A percentile compares a stretch with the other conserved stretches of the same genome.
Conservation (phyloP, 2,113 vertebrate species). For the Paramisgurnus dabryanus region DNA sequence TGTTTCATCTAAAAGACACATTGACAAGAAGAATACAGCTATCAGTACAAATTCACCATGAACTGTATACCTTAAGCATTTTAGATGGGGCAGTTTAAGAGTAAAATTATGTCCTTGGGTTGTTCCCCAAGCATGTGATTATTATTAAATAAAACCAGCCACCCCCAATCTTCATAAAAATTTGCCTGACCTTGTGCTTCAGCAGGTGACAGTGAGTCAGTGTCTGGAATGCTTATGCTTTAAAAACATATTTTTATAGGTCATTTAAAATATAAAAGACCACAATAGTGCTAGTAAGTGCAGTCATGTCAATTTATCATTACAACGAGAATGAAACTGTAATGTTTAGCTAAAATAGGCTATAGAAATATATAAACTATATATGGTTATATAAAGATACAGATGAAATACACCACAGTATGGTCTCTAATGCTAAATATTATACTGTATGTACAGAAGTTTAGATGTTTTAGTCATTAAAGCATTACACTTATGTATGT, state of each 20-base stretch:
- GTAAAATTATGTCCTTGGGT: background rate
- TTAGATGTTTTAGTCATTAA: too few relatives aligned
- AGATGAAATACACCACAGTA: too few relatives aligned
- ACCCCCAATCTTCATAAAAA: background rate
- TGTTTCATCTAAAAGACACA: background rate
- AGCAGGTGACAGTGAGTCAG: background rate
- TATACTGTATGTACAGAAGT: too few relatives aligned
- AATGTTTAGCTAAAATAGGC: too few relatives aligned
- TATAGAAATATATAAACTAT: too few relatives aligned
- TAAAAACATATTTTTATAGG: background rate
- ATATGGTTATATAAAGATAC: too few relatives aligned
- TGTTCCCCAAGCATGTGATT: background rate
- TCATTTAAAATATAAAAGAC: background rate
- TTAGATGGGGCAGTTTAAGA: background rate
- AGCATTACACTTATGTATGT: too few relatives aligned
- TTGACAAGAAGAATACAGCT: background rate
- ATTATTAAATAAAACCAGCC: background rate
- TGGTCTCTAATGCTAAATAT: too few relatives aligned
- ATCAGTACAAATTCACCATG: background rate
- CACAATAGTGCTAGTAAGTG: background rate
- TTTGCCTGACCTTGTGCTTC: background rate
- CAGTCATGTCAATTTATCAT: background rate
- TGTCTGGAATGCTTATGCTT: background rate
- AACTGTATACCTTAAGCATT: background rate
- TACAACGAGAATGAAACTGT: constrained; percentile 36